phyloP scores from a whole-genome alignment of 1,140 invertebrate genomes.

The Pomacea maculata region DNA sequence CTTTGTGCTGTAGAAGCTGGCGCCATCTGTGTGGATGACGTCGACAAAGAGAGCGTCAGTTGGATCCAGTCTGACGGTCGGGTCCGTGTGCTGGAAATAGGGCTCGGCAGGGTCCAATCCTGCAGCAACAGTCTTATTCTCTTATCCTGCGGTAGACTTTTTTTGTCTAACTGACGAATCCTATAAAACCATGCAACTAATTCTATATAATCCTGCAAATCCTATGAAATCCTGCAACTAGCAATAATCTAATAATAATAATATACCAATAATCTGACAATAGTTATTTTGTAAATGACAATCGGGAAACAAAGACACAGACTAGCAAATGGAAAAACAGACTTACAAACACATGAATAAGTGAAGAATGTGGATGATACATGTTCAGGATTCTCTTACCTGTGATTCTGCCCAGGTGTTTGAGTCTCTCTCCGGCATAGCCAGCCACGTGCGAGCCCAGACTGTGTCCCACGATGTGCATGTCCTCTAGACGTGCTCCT shows the following conservation, averaged over 20 bases:
- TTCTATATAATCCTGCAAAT: too few species aligned
- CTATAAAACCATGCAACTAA: too few species aligned
- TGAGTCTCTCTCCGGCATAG: conserved; percentile 50
- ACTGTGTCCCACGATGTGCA: conserved; percentile 61
- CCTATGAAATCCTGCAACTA: too few species aligned
- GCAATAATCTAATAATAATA: too few species aligned
- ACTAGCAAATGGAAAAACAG: not conserved
- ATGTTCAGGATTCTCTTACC: conserved; percentile 43
- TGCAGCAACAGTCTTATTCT: not conserved
- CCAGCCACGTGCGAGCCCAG: conserved; percentile 60
- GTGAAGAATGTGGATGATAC: not conserved
- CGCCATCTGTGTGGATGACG: conserved; percentile 93
- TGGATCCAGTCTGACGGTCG: conserved; percentile 63
- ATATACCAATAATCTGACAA: not conserved
- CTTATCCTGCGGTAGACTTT: too few species aligned
- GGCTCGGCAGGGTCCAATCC: conserved; percentile 76
- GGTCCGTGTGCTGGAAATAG: conserved; percentile 70
- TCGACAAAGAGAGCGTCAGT: conserved; percentile 90
- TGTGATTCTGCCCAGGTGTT: conserved; percentile 77
- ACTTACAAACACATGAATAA: not conserved
- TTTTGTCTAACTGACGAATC: too few species aligned
- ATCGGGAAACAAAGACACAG: not conserved
- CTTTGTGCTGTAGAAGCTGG: conserved; percentile 19
- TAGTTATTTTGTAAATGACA: too few species aligned
- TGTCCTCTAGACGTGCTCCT: conserved; percentile 8